Base-by-base conservation (phyloP, 2,888 invertebrate species). In the Ditylenchus weischeri region DNA sequence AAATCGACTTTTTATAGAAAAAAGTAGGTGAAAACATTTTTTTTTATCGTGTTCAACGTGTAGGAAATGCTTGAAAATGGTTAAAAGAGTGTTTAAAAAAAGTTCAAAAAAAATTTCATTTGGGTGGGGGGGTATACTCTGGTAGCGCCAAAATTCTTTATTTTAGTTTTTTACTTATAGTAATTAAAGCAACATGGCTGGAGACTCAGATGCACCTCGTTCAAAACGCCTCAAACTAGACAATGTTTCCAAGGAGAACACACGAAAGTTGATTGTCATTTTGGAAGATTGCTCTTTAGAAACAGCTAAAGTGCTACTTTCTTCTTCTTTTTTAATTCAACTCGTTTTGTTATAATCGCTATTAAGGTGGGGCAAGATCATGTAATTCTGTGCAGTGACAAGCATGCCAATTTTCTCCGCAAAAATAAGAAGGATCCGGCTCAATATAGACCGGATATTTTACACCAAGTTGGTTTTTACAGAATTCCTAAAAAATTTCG, bases 231-330 rank as follows among this genome's bases (percentile, higher is more conserved):
- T 79, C 70, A 79, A 78, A 68, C 75, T 75, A 48, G 62, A 62
- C 19, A 29, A 54, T 54, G 21, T 29, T 21, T 23, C 43, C 19
- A 62, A 62, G 19, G 19, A 21, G 8, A 57, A 51, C 8, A 57
- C 57, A 35, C 77, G 76, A 64, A 78, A 76, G 62, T 86, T 96
- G 23, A 91, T 96, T 74, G 88, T 98, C 51, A 89, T 98, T 68
- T 85, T 98, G 65, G 95, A 95, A 86, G 89, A 90, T 68, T 94
- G 96, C 5, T 93, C 94, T 81, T 85, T 98, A 64, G 96, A 98
- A 86, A 91, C 92, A 57, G 93, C 94, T 0, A 96, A 95, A 88
- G 94, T 93, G 84, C 81, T 80, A 66, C 10, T 38, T 15, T 10
- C 21, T 59, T n/a, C 15, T 36, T 29, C 15, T 59, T 1, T 23